Conservation (phyloP, 2,888 invertebrate species). For the Branchipolynoe longqiensis region DNA sequence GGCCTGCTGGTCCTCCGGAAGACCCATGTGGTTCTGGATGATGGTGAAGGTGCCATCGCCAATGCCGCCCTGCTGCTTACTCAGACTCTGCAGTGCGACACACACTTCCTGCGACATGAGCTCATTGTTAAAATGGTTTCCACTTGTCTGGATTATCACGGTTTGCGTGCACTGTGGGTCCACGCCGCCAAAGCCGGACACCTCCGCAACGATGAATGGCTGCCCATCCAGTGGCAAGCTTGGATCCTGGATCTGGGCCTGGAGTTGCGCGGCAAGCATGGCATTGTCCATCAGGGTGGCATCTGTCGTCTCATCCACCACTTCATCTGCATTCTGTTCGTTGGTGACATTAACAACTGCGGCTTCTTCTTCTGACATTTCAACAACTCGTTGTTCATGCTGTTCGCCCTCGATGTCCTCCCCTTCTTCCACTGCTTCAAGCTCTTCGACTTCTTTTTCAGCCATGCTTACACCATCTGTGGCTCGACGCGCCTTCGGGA, state of each 20-base stretch:
- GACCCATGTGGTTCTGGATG: slow-evolving; percentile 7
- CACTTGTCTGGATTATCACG: slow-evolving; percentile 46
- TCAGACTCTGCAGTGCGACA: slow-evolving; percentile 32
- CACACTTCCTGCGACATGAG: slow-evolving; percentile 47
- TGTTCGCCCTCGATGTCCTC: no score
- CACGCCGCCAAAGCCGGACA: slow-evolving; percentile 8
- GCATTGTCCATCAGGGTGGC: not conserved
- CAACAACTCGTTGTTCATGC: no score
- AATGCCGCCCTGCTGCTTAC: not conserved
- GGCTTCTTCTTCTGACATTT: no score
- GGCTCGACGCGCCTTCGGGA: not conserved
- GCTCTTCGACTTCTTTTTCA: not conserved
- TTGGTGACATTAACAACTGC: not conserved
- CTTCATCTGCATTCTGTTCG: not conserved
- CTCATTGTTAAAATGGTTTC: slow-evolving; percentile 33
- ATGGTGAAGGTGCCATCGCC: slow-evolving; percentile 12
- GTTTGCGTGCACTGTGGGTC: slow-evolving; percentile 47
- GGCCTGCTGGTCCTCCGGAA: not conserved
- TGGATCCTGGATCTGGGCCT: slow-evolving; percentile 46
- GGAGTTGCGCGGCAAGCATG: slow-evolving; percentile 45
- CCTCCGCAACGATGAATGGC: slow-evolving; percentile 59
- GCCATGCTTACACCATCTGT: not conserved
- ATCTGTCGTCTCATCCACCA: not conserved
- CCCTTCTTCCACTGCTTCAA: no score
- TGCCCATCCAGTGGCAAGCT: not conserved